Conservation (phyloP, 2,797 vertebrate genomes). For the Diplodus sargus region DNA sequence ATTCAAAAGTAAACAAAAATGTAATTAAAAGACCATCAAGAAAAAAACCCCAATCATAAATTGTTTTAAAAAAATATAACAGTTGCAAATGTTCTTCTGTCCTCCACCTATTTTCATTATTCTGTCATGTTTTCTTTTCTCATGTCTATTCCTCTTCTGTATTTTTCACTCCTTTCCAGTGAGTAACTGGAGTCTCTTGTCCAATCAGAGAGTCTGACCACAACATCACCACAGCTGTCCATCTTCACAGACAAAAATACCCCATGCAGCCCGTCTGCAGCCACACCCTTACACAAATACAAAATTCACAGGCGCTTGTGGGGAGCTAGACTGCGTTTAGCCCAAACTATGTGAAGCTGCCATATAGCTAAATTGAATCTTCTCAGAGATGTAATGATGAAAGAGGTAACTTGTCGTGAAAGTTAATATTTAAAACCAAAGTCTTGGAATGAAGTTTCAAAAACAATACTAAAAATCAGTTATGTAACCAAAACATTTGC, state of each 20-base stretch:
- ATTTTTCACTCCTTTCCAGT: constrained; percentile 15
- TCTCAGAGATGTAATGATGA: constrained; percentile 10
- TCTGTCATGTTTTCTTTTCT: not conserved
- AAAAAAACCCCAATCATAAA: not conserved
- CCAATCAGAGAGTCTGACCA: constrained; percentile 49
- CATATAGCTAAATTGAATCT: not conserved
- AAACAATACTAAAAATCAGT: constrained; percentile 23
- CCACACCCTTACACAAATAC: constrained; percentile 65
- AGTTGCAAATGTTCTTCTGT: not conserved
- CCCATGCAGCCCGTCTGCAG: constrained; percentile 39
- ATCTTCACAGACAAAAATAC: constrained; percentile 70
- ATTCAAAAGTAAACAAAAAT: not conserved
- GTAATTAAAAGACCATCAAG: not conserved
- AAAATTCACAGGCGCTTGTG: constrained; percentile 33
- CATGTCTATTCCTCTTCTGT: not conserved
- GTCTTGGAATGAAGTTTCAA: not conserved
- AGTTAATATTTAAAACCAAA: not conserved
- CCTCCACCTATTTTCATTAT: not conserved
- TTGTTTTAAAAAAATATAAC: not conserved
- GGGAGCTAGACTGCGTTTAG: constrained; percentile 17
- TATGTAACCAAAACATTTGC: constrained; percentile 56
- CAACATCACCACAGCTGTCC: constrained; percentile 57
- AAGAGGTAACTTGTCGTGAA: not conserved
- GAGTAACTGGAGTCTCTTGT: constrained; percentile 45
- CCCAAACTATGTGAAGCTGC: constrained; percentile 15